These are phyloP conservation scores for Nomada fabriciana DNA, from an alignment of 2,888 invertebrate genomes.

Conservation along the genomic window DNA sequence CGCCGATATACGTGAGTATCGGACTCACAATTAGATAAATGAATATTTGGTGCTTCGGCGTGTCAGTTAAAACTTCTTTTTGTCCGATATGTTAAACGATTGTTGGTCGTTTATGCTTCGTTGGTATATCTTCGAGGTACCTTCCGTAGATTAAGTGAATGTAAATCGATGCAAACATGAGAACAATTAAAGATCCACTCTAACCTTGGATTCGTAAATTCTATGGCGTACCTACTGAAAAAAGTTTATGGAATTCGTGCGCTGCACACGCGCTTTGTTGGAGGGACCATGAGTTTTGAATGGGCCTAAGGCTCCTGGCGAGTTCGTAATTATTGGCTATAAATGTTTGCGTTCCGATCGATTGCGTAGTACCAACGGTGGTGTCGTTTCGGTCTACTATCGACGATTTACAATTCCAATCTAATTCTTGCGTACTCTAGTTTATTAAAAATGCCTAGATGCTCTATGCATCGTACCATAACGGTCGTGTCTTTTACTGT, in stretches of 20 bases:
- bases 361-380: constrained; percentile 47
- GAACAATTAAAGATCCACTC: constrained; percentile 62
- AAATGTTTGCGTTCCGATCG: constrained; percentile 59
- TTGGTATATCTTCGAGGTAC: constrained; percentile 42
- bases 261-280: constrained; percentile 64
- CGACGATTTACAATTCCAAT: constrained; percentile 50
- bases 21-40: constrained; percentile 15
- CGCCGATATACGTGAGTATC: constrained; percentile 31
- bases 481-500: constrained; percentile 17
- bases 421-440: constrained; percentile 53
- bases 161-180: constrained; percentile 61
- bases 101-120: constrained; percentile 24
- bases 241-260: constrained; percentile 44
- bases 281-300: constrained; percentile 80
- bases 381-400: constrained; percentile 44
- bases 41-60: constrained; percentile 5
- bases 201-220: constrained; percentile 50
- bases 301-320: constrained; percentile 76
- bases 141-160: constrained; percentile 44
- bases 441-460: constrained; percentile 54
- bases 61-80: constrained; percentile 1
- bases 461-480: constrained; percentile 45
- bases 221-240: constrained; percentile 66
- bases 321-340: constrained; percentile 74
- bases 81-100: constrained; percentile 27